Conservation (phyloP, 2,113 vertebrate species). For the Tautogolabrus adspersus region DNA sequence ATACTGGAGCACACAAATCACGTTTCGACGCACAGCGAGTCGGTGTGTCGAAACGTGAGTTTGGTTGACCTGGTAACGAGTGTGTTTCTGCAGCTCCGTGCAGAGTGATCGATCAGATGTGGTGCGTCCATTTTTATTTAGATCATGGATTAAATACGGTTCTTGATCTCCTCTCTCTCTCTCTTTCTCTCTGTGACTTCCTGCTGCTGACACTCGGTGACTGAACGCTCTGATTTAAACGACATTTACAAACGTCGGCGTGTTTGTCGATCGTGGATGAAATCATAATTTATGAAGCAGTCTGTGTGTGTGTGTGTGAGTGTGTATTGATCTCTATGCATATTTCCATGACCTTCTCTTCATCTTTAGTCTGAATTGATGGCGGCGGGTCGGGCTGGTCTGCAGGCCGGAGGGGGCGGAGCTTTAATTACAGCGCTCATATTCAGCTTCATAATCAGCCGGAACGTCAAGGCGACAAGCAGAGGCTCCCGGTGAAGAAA, state of each 20-base stretch:
- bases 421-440: constrained; percentile 41
- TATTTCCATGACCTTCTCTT: constrained; percentile 28
- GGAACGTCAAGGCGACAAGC: constrained; percentile 24
- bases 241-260: constrained; percentile 10
- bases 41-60: no score
- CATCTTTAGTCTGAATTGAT: constrained; percentile 12
- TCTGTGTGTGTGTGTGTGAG: not conserved
- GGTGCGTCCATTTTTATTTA: no score
- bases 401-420: constrained; percentile 5
- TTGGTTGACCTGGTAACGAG: no score
- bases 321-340: constrained; percentile 29
- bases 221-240: constrained; percentile 20
- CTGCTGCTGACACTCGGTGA: not conserved
- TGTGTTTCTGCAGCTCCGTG: no score
- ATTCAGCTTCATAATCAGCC: constrained; percentile 32
- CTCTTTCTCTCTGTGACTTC: not conserved
- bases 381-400: not conserved
- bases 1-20: no score
- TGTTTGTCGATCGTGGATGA: constrained; percentile 1
- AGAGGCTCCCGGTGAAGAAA: constrained; percentile 28
- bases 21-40: no score
- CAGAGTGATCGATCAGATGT: no score
- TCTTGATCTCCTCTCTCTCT: no score
- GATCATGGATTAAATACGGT: no score
- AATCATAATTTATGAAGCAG: constrained; percentile 19